Base-by-base conservation (phyloP, 1,140 invertebrate species). In the Atta texana region DNA sequence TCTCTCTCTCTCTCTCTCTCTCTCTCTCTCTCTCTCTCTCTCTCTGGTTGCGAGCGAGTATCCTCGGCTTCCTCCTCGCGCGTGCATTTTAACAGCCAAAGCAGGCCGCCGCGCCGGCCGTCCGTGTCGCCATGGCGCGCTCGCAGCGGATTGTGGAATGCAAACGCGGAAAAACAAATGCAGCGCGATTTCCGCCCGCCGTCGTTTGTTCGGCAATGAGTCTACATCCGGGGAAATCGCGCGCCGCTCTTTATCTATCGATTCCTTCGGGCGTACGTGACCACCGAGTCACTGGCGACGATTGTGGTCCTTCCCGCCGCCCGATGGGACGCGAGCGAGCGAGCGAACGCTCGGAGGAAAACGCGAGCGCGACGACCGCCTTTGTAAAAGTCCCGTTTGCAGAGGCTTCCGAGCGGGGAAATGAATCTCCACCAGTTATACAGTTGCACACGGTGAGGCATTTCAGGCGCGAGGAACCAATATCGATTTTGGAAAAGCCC, bases 261-360 rank as follows among this genome's bases (percentile, higher is more conserved):
- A 81, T 81, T 81, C 77, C 77, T 53, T 16, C 55, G 72, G 28
- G 28, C 28, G 78, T 77, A 80, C 44, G 77, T 71, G 51, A 53
- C 63, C 44, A 31, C 4, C 57, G n/a, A 44, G 34, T 49, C 44
- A 31, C 8, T 21, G n/a, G 12, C n/a, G 57, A 8, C 8, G 3
- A 2, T 44, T 44, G 39, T 10, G 12, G 39, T 44, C 39, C 18
- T 55, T 55, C 53, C 63, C 44, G 49, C 14, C 34, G 55, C 57
- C 63, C 77, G 77, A 55, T 49, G 63, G 31, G 21, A 55, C 49
- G 63, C 14, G 68, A 34, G 5, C 57, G 68, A 34, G 5, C 57
- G 55, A 75, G 8, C n/a, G 55, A 57, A 14, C 24, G 59, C 14
- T 61, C 64, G 14, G 49, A 51, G 14, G 49, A 16, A 51, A 51